Evolutionary conservation across 2,888 invertebrate species (phyloP).

Genomic region (Dryocosmus kuriphilus): DNA sequence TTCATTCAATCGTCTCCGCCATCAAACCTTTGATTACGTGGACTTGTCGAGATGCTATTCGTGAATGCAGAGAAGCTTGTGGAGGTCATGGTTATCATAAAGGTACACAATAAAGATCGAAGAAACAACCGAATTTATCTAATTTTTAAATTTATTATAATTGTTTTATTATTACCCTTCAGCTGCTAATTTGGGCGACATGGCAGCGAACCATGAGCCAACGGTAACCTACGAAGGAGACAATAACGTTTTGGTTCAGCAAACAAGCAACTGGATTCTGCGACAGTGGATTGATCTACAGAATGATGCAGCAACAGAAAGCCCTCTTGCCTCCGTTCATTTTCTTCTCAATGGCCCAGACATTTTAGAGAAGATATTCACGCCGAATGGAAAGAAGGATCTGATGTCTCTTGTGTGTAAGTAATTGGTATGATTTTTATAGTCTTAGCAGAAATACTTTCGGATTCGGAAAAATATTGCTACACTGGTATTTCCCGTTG

Average conservation of each 20-base stretch:
- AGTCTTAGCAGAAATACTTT: too few relatives aligned
- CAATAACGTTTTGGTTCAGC: conserved; percentile 94
- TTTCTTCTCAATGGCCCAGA: conserved; percentile 82
- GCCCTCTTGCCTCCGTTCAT: conserved; percentile 85
- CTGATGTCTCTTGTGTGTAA: conserved; percentile 75
- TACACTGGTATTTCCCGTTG: neutral
- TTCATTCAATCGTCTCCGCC: conserved; percentile 85
- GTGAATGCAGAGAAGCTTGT: conserved; percentile 91
- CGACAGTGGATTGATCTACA: conserved; percentile 81
- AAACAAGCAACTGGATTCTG: conserved; percentile 92
- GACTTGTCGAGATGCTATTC: conserved; percentile 86
- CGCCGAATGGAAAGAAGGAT: conserved; percentile 65
- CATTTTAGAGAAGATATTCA: conserved; percentile 78
- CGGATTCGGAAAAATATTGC: too few relatives aligned
- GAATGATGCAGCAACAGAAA: conserved; percentile 78
- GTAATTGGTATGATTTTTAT: conserved; percentile 52
- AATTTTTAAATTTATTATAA: conserved; percentile 17
- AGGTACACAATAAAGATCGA: conserved; percentile 73
- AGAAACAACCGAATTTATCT: too few relatives aligned
- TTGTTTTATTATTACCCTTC: conserved; percentile 46
- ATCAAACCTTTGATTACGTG: conserved; percentile 87
- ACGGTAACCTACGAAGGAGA: conserved; percentile 96
- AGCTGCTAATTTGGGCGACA: conserved; percentile 91
- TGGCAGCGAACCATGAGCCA: conserved; percentile 92
- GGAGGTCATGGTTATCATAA: conserved; percentile 92